Percentiles rank a stretch among this genome's conserved stretches.
phyloP scores from a whole-genome alignment of 2,113 vertebrate species.

The Euleptes europaea region DNA sequence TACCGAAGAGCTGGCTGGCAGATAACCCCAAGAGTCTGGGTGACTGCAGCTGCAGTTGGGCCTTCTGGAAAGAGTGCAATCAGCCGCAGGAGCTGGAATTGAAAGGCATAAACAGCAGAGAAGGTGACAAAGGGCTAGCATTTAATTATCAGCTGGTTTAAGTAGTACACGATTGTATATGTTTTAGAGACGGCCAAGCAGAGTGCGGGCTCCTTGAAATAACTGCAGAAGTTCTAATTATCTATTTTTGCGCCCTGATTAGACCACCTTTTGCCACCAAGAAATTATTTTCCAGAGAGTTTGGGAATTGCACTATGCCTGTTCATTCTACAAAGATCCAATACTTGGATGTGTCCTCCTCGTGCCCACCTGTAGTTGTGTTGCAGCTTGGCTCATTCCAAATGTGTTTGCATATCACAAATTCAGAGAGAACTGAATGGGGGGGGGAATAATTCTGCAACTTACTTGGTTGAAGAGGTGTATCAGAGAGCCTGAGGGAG shows the following conservation, averaged over 20 bases:
- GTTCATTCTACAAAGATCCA: no score
- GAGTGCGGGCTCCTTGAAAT: not conserved
- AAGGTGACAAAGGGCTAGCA: not conserved
- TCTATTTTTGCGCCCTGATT: not conserved
- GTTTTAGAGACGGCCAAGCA: not conserved
- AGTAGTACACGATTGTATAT: not conserved
- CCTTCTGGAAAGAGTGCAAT: conserved; percentile 5
- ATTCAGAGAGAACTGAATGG: not conserved
- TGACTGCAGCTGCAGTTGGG: conserved; percentile 7
- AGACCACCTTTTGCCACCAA: not conserved
- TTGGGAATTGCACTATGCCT: no score
- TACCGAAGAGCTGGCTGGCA: conserved; percentile 5
- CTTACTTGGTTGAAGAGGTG: not conserved
- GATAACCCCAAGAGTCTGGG: conserved; percentile 12
- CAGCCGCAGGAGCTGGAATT: not conserved
- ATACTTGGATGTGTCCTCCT: not conserved
- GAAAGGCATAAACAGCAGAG: not conserved
- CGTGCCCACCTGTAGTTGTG: not conserved
- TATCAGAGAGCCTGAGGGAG: conserved; percentile 16
- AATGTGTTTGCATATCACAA: conserved; percentile 6
- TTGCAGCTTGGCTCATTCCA: not conserved
- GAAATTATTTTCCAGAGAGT: not conserved
- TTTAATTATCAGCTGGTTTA: not conserved
- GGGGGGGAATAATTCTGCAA: not conserved
- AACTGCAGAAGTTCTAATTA: not conserved